Base-by-base conservation (phyloP, 2,888 invertebrate species). In the Acrocyrtus sp. region DNA sequence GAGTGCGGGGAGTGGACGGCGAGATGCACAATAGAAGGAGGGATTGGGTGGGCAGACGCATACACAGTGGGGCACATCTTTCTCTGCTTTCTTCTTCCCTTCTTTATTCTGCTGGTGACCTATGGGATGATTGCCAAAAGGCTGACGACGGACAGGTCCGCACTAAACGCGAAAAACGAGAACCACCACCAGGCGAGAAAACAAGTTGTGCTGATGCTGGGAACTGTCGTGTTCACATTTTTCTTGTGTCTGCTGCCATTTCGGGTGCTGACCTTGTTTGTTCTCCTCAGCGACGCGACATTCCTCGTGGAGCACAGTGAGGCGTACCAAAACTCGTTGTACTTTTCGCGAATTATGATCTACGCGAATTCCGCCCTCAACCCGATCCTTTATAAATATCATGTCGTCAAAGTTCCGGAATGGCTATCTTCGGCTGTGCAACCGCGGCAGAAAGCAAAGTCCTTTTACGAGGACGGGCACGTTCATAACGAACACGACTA, bases 401-500 rank as follows among this genome's bases (percentile, higher is more conserved):
- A 94, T 95, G 91, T 94, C 94, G 62, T 92, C 94, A 0, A 95
- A 95, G 83, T 95, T 96, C 85, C 88, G 95, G 10, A 90, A 90
- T 58, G 93, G 93, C 1, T 93, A 94, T 81, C 87, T 91, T 53
- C 89, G 88, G 81, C 84, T 92, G 27, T 80, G 78, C 39, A 81
- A 76, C 72, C 5, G 80, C 66, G 27, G 72, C 43, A 79, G 61
- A 61, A 75, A 60, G 3, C 79, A 81, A 10, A 82, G 82, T 39
- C 66, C 74, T 17, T 78, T 80, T 41, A 75, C 75, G 22, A 54
- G 78, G 27, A 74, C 76, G 51, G 80, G 78, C 12, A 80, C 80
- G 53, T 78, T 80, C 26, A 74, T 78, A 22, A 80, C 80, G 10
- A 75, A 78, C 51, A 80, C 80, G 1, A 79, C 77, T n/a, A 77